Evolutionary conservation across 2,113 vertebrate species (phyloP).

Genomic region (Oreochromis niloticus): DNA sequence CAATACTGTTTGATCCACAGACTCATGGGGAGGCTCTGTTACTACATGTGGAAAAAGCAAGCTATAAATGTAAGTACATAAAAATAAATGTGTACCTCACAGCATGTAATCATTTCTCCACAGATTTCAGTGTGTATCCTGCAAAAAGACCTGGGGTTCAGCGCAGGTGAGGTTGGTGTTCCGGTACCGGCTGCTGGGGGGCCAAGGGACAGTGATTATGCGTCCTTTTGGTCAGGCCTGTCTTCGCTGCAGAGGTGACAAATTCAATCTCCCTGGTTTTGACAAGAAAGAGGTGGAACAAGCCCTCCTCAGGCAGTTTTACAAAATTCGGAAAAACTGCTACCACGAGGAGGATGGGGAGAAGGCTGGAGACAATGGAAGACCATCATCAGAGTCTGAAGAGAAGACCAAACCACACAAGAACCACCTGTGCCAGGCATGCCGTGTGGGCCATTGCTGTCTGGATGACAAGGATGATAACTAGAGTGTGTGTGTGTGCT

Average conservation of each 20-base stretch:
- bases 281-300: background rate
- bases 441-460: background rate
- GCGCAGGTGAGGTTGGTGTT: slow-evolving; percentile 46
- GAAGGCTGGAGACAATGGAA: background rate
- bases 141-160: slow-evolving; percentile 39
- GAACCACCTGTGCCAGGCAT: background rate
- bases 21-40: background rate
- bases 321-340: slow-evolving; percentile 59
- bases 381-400: background rate
- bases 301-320: background rate
- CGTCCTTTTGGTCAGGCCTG: slow-evolving; percentile 55
- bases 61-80: background rate
- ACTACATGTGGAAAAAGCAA: background rate
- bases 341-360: background rate
- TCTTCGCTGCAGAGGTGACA: background rate
- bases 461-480: background rate
- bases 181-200: slow-evolving; percentile 30
- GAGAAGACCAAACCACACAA: background rate
- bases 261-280: slow-evolving; percentile 37
- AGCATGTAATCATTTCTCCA: background rate
- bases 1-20: background rate
- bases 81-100: background rate
- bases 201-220: slow-evolving; percentile 45
- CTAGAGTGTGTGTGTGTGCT: background rate
- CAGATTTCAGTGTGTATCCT: slow-evolving; percentile 48